phyloP scores from a whole-genome alignment of 2,888 invertebrate genomes.

The Trilocha varians region DNA sequence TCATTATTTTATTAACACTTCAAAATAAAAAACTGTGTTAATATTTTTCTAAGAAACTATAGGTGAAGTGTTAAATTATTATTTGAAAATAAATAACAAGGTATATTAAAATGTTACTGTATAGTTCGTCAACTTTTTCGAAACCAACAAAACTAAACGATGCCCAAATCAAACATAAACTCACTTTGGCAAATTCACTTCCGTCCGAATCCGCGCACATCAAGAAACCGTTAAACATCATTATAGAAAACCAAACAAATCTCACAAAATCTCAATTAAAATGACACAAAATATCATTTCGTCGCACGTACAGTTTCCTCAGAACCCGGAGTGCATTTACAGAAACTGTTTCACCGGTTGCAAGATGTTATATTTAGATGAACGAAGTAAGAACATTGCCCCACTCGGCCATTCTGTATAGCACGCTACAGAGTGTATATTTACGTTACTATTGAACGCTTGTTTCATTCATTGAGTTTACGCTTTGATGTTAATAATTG shows the following conservation, averaged over 20 bases:
- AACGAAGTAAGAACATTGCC: slow-evolving; percentile 1
- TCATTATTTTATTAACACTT: too few relatives aligned
- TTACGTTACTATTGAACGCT: not conserved
- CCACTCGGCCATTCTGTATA: not conserved
- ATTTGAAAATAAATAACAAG: too few relatives aligned
- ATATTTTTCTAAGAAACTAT: too few relatives aligned
- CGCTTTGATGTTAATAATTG: too few relatives aligned
- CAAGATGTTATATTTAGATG: slow-evolving; percentile 1
- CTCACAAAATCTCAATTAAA: slow-evolving; percentile 1
- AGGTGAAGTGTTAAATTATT: too few relatives aligned
- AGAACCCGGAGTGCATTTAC: not conserved
- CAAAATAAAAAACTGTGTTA: too few relatives aligned
- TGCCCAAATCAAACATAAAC: slow-evolving; percentile 14
- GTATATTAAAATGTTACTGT: too few relatives aligned
- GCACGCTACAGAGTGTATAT: not conserved
- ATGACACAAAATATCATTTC: not conserved
- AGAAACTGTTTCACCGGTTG: not conserved
- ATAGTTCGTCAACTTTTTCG: too few relatives aligned
- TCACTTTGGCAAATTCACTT: slow-evolving; percentile 58
- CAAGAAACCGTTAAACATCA: slow-evolving; percentile 63
- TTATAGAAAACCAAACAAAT: slow-evolving; percentile 17
- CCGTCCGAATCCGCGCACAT: slow-evolving; percentile 56
- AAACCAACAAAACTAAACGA: slow-evolving; percentile 1
- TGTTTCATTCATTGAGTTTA: not conserved
- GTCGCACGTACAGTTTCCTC: not conserved